These are phyloP conservation scores for Rhagoletis pomonella DNA, from an alignment of 1,140 invertebrate species.

Conservation along the genomic window DNA sequence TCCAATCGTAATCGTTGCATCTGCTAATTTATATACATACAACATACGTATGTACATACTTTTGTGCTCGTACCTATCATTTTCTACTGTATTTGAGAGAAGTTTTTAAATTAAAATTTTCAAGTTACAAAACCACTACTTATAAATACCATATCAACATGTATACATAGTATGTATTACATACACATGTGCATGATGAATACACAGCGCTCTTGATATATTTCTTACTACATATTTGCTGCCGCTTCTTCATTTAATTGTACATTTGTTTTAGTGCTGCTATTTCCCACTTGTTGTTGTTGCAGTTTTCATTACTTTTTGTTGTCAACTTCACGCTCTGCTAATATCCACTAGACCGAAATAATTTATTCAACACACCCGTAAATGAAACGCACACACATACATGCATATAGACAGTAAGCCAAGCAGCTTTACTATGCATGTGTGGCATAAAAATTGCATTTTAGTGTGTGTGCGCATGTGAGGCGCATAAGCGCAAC, in stretches of 20 bases:
- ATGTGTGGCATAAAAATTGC: constrained; percentile 2
- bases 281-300: neutral
- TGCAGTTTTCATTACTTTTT: constrained; percentile 44
- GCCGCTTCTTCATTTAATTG: constrained; percentile 22
- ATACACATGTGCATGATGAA: neutral
- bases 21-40: no score
- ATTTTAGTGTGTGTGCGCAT: constrained; percentile 5
- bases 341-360: constrained; percentile 74
- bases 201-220: neutral
- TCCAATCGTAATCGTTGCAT: no score
- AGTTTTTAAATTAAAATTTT: neutral
- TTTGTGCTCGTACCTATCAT: neutral
- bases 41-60: neutral
- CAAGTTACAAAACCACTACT: no score
- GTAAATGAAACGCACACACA: constrained; percentile 54
- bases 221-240: neutral
- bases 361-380: constrained; percentile 74
- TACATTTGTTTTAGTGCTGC: neutral
- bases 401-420: neutral
- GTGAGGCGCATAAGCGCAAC: neutral
- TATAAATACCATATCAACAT: neutral
- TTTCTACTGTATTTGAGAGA: neutral
- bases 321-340: constrained; percentile 73
- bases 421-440: neutral
- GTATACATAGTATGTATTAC: neutral